Conservation (phyloP, 2,797 vertebrate genomes). For the Cirrhinus mrigala region DNA sequence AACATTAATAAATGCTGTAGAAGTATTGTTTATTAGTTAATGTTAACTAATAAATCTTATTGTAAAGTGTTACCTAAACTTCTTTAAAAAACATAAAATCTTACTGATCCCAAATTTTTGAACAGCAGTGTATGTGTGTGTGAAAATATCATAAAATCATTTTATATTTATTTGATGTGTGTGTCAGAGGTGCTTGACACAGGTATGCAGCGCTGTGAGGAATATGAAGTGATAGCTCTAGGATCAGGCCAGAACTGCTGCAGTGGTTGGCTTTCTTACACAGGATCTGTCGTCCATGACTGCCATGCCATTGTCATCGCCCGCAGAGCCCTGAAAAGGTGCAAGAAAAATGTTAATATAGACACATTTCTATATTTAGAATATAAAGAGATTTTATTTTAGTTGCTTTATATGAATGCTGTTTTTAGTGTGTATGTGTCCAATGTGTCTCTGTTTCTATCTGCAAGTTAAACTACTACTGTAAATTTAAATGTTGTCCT, state of each 20-base stretch:
- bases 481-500: neutral
- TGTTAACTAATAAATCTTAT: no score
- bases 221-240: slow-evolving; percentile 77
- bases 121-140: neutral
- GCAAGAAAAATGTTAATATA: neutral
- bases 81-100: no score
- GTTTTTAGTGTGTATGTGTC: neutral
- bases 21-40: no score
- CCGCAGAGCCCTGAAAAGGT: slow-evolving; percentile 79
- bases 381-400: neutral
- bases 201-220: slow-evolving; percentile 58
- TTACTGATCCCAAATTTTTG: no score
- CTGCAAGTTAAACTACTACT: neutral
- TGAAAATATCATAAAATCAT: neutral
- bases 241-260: slow-evolving; percentile 74
- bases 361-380: neutral
- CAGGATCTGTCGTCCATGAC: slow-evolving; percentile 79
- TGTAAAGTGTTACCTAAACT: no score
- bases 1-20: no score
- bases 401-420: neutral
- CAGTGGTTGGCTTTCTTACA: slow-evolving; percentile 74
- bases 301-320: slow-evolving; percentile 78
- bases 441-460: neutral
- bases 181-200: slow-evolving; percentile 62
- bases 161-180: neutral